phyloP scores from a whole-genome alignment of 1,140 invertebrate genomes.

The Cardiocondyla obscurior region DNA sequence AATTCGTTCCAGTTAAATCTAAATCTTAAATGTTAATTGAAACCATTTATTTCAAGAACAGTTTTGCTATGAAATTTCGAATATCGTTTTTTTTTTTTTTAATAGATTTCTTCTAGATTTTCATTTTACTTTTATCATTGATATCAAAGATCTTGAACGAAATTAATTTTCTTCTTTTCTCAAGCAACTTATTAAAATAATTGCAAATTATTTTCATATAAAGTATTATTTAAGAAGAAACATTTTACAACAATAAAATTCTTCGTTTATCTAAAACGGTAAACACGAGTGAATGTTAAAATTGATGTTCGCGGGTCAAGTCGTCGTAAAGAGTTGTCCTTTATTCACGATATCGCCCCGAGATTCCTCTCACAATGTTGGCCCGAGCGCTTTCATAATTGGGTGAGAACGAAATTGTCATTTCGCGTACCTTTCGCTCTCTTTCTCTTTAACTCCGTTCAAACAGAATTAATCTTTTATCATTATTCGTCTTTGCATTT shows the following conservation, averaged over 20 bases:
- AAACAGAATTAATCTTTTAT: constrained; percentile 53
- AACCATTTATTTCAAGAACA: background rate
- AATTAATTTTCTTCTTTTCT: background rate
- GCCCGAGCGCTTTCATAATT: constrained; percentile 65
- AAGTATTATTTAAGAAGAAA: background rate
- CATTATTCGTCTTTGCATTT: constrained; percentile 47
- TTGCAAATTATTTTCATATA: constrained; percentile 32
- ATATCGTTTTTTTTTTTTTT: background rate
- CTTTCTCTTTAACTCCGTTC: background rate
- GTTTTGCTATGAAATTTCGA: background rate
- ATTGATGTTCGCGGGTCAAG: constrained; percentile 26
- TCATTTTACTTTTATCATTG: too few relatives aligned
- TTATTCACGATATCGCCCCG: constrained; percentile 60
- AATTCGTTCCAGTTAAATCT: background rate
- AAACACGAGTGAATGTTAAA: constrained; percentile 48
- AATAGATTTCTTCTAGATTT: too few relatives aligned
- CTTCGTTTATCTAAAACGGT: constrained; percentile 14
- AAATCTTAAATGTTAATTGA: background rate
- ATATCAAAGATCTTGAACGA: background rate
- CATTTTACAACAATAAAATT: constrained; percentile 5
- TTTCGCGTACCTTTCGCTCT: constrained; percentile 17
- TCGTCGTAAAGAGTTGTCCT: constrained; percentile 49
- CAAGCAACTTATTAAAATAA: background rate
- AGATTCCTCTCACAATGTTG: constrained; percentile 59
- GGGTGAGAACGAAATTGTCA: constrained; percentile 64